Evolutionary conservation across 2,797 vertebrate genomes (phyloP).

Genomic region (Tympanoctomys barrerae): DNA sequence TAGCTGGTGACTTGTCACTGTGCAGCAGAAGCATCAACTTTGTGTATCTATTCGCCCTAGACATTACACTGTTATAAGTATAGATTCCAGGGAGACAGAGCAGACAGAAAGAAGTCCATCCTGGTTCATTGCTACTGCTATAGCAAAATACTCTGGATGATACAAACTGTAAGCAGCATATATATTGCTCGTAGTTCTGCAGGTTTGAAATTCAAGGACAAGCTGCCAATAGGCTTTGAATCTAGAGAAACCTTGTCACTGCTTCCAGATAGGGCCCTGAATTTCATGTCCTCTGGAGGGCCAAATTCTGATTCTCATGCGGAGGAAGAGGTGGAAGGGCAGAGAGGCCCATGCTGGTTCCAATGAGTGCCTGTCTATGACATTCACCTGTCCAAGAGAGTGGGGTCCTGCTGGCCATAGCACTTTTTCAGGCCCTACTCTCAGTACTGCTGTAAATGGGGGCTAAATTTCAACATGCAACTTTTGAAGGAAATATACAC

Average conservation of each 20-base stretch:
- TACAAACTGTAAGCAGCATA: too few relatives aligned
- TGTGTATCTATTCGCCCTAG: background rate
- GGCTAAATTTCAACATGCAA: background rate
- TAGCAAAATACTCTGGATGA: background rate
- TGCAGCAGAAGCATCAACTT: background rate
- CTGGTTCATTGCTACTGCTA: background rate
- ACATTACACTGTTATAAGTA: background rate
- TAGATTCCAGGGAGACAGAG: background rate
- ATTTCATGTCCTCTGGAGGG: background rate
- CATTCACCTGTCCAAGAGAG: too few relatives aligned
- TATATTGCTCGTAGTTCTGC: background rate
- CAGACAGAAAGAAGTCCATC: background rate
- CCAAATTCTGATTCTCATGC: fast-evolving
- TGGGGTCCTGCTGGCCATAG: background rate
- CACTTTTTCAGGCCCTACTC: background rate
- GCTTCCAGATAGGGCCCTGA: background rate
- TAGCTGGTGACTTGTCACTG: background rate
- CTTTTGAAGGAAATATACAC: background rate
- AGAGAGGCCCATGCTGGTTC: background rate
- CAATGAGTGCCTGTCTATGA: background rate
- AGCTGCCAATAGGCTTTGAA: background rate
- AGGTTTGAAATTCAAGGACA: background rate
- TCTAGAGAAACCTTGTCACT: background rate
- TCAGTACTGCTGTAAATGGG: background rate
- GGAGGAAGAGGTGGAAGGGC: background rate